Evolutionary conservation across 2,888 invertebrate genomes (phyloP), one percentile per base, ranked within the genome.

Genomic region (Acleris sparsana): DNA sequence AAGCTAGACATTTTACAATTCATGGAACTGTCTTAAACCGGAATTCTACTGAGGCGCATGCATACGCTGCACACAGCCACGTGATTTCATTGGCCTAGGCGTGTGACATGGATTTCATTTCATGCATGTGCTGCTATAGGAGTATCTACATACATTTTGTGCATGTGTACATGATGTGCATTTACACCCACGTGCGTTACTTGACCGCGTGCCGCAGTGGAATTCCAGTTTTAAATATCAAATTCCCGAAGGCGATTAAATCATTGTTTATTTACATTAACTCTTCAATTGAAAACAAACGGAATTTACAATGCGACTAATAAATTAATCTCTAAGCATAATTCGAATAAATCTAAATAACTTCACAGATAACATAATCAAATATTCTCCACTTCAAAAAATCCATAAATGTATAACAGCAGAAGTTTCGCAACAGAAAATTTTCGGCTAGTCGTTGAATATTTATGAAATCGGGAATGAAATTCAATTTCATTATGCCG

Each of bases 381-480:
- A 71, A 67, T 69, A 69, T 71, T 73, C 69, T 66, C 68, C 62
- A 73, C 71, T 74, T 72, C 72, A 70, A 72, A 72, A 71, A 63
- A 68, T 71, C 68, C 69, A 73, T 72, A 71, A 76, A 73, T 75
- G 76, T 76, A 69, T 74, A 77, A 69, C 76, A 76, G 69, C 67
- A 69, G 68, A 75, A 76, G 76, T 78, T 77, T 75, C 73, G 75
- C 75, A 78, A 80, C 75, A 78, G 75, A 82, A 86, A 82, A 76
- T 83, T 83, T 75, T 70, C 73, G 71, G 69, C 75, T 73, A 76
- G 72, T 67, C 72, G 74, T 81, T 89, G 83, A 88, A 89, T 89
- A 88, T 88, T 89, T 82, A 89, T 87, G 80, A 82, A 80, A 82
- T 80, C 70, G 77, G 78, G 78, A 80, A 82, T 85, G 80, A 85